Conservation (phyloP, 2,797 vertebrate species). For the Kryptopterus vitreolus region DNA sequence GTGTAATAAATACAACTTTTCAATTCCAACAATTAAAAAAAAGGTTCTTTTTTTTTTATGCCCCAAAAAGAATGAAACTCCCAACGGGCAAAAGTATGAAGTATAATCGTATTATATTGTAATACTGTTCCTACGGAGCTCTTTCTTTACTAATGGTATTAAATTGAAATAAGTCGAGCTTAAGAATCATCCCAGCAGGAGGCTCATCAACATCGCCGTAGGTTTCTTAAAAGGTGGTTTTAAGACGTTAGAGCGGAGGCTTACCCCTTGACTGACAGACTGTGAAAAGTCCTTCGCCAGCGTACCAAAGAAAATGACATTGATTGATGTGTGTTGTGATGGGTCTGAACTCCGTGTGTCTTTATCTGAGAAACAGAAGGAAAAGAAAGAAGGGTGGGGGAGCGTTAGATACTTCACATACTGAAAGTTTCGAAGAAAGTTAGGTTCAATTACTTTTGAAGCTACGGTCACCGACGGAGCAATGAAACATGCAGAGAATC, state of each 20-base stretch:
- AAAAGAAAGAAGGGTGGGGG: background rate
- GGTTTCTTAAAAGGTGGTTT: conserved; percentile 33
- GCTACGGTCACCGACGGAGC: too few relatives aligned
- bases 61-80: background rate
- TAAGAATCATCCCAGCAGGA: conserved; percentile 6
- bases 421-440: background rate
- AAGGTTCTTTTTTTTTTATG: background rate
- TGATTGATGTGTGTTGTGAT: conserved; percentile 62
- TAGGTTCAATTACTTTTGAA: background rate
- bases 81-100: conserved; percentile 11
- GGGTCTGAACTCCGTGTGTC: conserved; percentile 37
- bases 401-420: background rate
- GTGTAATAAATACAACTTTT: conserved; percentile 1
- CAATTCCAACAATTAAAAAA: background rate
- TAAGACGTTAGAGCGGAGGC: conserved; percentile 34
- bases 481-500: background rate
- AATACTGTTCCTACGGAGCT: background rate
- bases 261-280: conserved; percentile 67
- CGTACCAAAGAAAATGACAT: conserved; percentile 63
- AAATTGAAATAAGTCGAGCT: conserved; percentile 24
- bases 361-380: conserved; percentile 62
- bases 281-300: conserved; percentile 70
- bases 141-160: conserved; percentile 7
- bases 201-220: conserved; percentile 1
- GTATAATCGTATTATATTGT: background rate